phyloP scores from a whole-genome alignment of 2,113 vertebrate species.

The Trichechus manatus region DNA sequence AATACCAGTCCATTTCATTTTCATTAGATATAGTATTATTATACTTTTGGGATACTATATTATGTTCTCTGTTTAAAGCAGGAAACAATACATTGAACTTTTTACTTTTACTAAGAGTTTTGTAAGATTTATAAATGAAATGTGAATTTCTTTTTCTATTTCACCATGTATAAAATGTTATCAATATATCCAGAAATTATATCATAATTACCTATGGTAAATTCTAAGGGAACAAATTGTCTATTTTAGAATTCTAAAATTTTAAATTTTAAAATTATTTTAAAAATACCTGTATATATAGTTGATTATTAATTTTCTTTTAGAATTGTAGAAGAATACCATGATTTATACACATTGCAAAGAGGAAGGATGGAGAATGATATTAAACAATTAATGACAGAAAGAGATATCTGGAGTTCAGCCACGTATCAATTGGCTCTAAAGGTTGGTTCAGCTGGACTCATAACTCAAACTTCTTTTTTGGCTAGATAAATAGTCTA shows the following conservation, averaged over 20 bases:
- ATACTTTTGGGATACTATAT: neutral
- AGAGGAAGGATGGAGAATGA: constrained; percentile 90
- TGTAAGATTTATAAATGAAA: constrained; percentile 60
- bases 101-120: constrained; percentile 39
- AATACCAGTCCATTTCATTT: neutral
- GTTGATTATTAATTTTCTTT: constrained; percentile 56
- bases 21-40: neutral
- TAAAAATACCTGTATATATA: neutral
- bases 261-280: neutral
- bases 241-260: neutral
- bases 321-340: constrained; percentile 92
- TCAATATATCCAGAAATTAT: constrained; percentile 7
- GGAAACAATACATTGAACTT: neutral
- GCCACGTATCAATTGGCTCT: constrained; percentile 88
- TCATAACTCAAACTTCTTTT: neutral
- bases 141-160: constrained; percentile 43
- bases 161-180: neutral
- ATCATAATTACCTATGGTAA: neutral
- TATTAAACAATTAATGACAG: constrained; percentile 87
- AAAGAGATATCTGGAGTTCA: constrained; percentile 92
- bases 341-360: constrained; percentile 91
- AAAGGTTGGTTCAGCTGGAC: constrained; percentile 87
- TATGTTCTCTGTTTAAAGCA: neutral
- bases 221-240: constrained; percentile 30
- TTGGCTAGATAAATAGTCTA: neutral